Evolutionary conservation across 2,797 vertebrate genomes (phyloP), one percentile per base, ranked within the genome.

Genomic region (Triplophysa bombifrons): DNA sequence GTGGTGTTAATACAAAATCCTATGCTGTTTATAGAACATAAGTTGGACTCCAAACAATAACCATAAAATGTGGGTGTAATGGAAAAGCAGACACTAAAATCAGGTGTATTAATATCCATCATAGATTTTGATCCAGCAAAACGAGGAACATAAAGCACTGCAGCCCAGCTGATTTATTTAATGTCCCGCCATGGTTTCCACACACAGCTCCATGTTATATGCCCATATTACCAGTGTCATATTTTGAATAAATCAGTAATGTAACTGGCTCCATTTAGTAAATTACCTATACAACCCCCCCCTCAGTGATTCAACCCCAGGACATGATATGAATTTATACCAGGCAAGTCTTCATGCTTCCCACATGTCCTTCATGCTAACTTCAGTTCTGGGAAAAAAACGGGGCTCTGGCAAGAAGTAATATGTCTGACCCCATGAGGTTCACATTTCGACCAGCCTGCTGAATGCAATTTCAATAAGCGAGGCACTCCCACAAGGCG

Each of bases 201-300:
- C 85, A 67, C 74, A 82, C 74, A 77, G 68, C 22, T 73, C 78
- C 77, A 86, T 84, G 84, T 87, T 87, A 86, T 87, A 86, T 87
- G 84, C 84, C 73, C 78, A 85, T 85, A 89, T 87, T 87, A 87
- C 74, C 72, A 81, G 86, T 85, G 80, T 88, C 85, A 85, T 83
- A 86, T 86, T 85, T 85, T 82, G 75, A 85, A 87, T 89, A 88
- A 89, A 88, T 88, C 87, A 86, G 84, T 71, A 51, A 76, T 77
- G 78, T 86, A 84, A 84, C 80, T 80, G 80, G 80, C 74, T 85
- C 82, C 84, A 88, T 87, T 89, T 87, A 87, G 78, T 80, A 87
- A 87, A 87, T 87, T 86, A 86, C 86, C 84, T 82, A 81, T 69
- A 83, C 51, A 69, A 76, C 60, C 60, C 53, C 72, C 72, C 51